Conservation (phyloP, 2,113 vertebrate species). For the Engystomops pustulosus region DNA sequence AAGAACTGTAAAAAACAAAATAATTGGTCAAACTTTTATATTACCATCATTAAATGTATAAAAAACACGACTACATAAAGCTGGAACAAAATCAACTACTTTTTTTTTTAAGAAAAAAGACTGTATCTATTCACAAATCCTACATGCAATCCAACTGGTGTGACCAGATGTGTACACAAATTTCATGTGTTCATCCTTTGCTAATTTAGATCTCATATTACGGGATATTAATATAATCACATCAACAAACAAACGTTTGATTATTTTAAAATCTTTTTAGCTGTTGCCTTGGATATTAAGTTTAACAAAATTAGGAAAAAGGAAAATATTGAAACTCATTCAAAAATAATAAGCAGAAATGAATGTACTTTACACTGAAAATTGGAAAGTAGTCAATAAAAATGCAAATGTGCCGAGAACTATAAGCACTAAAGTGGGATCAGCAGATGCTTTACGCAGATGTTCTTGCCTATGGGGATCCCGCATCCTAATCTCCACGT, state of each 20-base stretch:
- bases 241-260: constrained; percentile 1
- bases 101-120: neutral
- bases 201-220: neutral
- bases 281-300: neutral
- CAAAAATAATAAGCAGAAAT: neutral
- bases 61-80: neutral
- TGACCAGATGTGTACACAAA: constrained; percentile 23
- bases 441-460: constrained; percentile 51
- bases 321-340: constrained; percentile 13
- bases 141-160: neutral
- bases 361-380: constrained; percentile 21
- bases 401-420: constrained; percentile 49
- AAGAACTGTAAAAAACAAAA: neutral
- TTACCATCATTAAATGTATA: neutral
- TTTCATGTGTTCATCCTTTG: neutral
- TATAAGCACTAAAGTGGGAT: constrained; percentile 42
- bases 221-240: neutral
- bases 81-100: neutral
- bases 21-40: neutral
- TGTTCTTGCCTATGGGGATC: constrained; percentile 49
- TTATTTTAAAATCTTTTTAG: neutral
- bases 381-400: constrained; percentile 48
- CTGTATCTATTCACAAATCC: neutral
- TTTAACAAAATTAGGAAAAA: neutral
- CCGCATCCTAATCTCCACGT: constrained; percentile 48